Evolutionary conservation across 2,888 invertebrate species (phyloP), one percentile per base, ranked within the genome.

Genomic region (Bibio marci): DNA sequence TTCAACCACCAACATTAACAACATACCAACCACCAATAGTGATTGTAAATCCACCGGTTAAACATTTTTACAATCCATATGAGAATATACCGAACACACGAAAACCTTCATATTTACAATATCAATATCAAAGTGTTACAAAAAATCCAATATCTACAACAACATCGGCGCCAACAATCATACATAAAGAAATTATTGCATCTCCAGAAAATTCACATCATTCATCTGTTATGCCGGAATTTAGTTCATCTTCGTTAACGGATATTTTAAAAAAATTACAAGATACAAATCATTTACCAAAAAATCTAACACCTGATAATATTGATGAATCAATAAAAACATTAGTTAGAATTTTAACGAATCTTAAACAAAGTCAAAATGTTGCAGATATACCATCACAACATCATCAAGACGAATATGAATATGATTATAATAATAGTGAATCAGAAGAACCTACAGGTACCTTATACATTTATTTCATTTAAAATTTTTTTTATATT

Each of bases 241-340:
- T 62, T 35, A 54, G 55, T n/a, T 50, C 57, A 2, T 50, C 53
- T 43, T 62, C 62, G n/a, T 51, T 75, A 30, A 62, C 67, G 1
- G 67, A 76, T 45, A 70, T 85, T 44, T 52, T 81, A 30, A 76
- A 76, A 52, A 76, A 80, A 41, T 62, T 83, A 22, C 81, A 81
- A 56, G 64, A 78, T 14, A 74, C 76, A 48, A 80, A 82, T 57
- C 74, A 78, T 33, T 63, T 86, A 47, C 83, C 85, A 1, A 76
- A 79, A 47, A 76, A 73, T 8, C 66, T 85, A 19, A 82, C 79
- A 4, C 70, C 74, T 38, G 77, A 80, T 46, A 85, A 85, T 50
- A 74, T 85, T 34, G 80, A 81, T 48, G 73, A 78, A 43, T 83
- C 82, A 35, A 79, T 86, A 44, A 73, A 70, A 52, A 83, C 82